Evolutionary conservation across 2,797 vertebrate species (phyloP).

Genomic region (Anniella stebbinsi): DNA sequence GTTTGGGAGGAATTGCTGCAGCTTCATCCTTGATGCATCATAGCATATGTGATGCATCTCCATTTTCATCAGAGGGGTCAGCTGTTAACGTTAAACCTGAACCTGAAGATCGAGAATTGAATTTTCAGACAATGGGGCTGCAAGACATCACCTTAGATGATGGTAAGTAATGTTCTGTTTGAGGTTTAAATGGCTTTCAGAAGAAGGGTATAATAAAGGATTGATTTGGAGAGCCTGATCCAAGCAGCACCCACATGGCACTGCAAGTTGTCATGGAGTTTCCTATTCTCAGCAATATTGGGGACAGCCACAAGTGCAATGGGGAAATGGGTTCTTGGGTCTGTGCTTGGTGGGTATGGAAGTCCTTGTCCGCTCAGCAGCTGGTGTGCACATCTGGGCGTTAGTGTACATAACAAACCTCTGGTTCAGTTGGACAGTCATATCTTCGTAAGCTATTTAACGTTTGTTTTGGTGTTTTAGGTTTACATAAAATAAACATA

Average conservation of each 20-base stretch:
- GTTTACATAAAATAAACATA: neutral
- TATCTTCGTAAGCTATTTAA: neutral
- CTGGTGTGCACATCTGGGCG: neutral
- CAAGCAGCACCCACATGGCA: neutral
- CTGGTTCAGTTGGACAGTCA: neutral
- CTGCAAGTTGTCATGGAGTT: neutral
- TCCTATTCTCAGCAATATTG: neutral
- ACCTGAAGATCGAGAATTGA: constrained; percentile 92
- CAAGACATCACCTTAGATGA: constrained; percentile 99
- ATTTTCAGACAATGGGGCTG: constrained; percentile 94
- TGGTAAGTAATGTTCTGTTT: constrained; percentile 83
- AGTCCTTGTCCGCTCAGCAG: neutral
- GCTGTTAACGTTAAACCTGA: constrained; percentile 92
- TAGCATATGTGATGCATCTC: constrained; percentile 82
- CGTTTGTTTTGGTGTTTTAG: neutral
- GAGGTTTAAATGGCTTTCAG: neutral
- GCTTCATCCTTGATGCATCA: constrained; percentile 86
- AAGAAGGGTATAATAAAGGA: neutral
- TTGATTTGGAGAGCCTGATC: neutral
- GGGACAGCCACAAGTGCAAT: neutral
- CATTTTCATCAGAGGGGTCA: constrained; percentile 86
- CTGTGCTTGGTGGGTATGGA: neutral
- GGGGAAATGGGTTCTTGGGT: neutral
- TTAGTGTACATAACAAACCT: neutral
- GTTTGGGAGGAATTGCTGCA: constrained; percentile 80